Base-by-base conservation (phyloP, 1,140 invertebrate species). In the Leguminivora glycinivorella region DNA sequence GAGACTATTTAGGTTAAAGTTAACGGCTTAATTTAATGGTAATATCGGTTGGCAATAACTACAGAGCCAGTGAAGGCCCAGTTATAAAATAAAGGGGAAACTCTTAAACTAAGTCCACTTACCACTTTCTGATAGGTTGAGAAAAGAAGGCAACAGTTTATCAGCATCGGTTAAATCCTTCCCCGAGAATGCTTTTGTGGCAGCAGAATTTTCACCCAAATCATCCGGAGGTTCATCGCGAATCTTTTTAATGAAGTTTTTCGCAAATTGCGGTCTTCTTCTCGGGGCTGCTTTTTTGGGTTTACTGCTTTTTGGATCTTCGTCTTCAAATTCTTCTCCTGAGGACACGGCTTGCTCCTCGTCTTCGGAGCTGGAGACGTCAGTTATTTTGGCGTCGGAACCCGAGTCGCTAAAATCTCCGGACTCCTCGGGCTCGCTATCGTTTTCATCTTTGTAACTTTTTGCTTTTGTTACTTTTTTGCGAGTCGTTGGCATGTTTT, bases 71-170 rank as follows among this genome's bases (percentile, higher is more conserved):
- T n/a, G n/a, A n/a, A n/a, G n/a, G n/a, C n/a, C n/a, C 4, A 31
- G 29, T 31, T 7, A 31, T 31, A 6, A 31, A 31, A 5, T n/a
- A 31, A 31, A 31, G 4, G 29, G 9, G 29, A 31, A 3, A 31
- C 0, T 7, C 29, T 31, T 31, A 4, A 79, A 72, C 63, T 78
- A 81, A 38, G 80, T 80, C 67, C 79, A 70, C 84, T 73, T 79
- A 92, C 92, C 92, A 87, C 92, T 92, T 81, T 92, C 92, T 56
- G 92, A 92, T 26, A 92, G 81, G 83, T 92, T 90, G 1, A 92
- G 77, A 63, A 89, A 72, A 10, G 88, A 78, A 29, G 92, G 92
- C 58, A 92, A 73, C 29, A 91, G 71, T 76, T 92, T 92, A 78
- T 92, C 88, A 69, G 84, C 82, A 58, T 91, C 92, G 24, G 90